Conservation (phyloP, 2,888 invertebrate genomes). For the Tenthredo notha region DNA sequence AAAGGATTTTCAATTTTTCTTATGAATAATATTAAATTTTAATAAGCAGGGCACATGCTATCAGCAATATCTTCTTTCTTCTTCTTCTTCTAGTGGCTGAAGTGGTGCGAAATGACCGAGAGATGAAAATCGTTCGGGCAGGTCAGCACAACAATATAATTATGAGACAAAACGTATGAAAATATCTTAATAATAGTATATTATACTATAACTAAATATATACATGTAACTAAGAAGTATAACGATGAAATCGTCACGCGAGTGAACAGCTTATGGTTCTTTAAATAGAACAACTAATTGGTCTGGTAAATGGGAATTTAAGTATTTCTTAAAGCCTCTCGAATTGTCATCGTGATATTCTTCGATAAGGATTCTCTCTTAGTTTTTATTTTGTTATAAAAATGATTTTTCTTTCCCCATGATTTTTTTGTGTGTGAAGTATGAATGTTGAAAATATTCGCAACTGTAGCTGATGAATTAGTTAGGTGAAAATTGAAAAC, state of each 20-base stretch:
- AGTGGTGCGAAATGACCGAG: too few relatives aligned
- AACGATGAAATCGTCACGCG: slow-evolving; percentile 26
- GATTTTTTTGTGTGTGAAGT: background rate
- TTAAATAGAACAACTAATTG: slow-evolving; percentile 24
- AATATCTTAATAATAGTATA: background rate
- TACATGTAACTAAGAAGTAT: background rate
- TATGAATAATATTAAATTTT: too few relatives aligned
- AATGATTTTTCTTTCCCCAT: background rate
- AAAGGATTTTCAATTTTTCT: too few relatives aligned
- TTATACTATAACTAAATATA: background rate
- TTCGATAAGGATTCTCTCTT: background rate
- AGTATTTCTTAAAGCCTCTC: slow-evolving; percentile 7
- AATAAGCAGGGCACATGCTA: too few relatives aligned
- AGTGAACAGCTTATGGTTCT: background rate
- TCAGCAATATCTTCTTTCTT: too few relatives aligned
- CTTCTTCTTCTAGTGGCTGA: too few relatives aligned
- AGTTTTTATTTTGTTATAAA: background rate
- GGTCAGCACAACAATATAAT: background rate
- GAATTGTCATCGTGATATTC: background rate
- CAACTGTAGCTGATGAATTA: too few relatives aligned
- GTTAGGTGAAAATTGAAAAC: background rate
- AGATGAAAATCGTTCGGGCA: background rate
- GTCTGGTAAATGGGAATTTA: background rate
- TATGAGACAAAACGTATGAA: background rate
- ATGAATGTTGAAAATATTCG: background rate